Percentiles rank a stretch among this genome's conserved stretches.
Evolutionary conservation across 1,140 invertebrate genomes (phyloP).

Genomic region (Panagrolaimus sp.): DNA sequence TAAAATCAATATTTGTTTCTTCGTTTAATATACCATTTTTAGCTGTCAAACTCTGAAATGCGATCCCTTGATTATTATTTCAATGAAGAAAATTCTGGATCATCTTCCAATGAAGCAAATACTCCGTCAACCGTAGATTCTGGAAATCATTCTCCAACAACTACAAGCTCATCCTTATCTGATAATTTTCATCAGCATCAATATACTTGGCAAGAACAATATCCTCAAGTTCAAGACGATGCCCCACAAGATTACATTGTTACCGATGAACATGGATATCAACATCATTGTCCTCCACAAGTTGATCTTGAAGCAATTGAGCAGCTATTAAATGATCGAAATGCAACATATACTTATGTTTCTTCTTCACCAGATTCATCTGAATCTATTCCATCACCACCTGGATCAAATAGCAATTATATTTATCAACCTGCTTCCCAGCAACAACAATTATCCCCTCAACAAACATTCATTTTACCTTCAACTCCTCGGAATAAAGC

Average conservation of each 20-base stretch:
- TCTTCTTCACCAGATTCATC: too few species aligned
- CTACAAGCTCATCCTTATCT: not conserved
- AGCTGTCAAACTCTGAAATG: too few species aligned
- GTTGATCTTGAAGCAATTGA: constrained; percentile 7
- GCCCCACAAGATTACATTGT: not conserved
- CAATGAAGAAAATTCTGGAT: not conserved
- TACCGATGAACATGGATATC: not conserved
- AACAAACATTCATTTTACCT: too few species aligned
- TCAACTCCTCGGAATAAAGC: too few species aligned
- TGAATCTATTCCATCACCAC: too few species aligned
- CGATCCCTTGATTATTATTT: too few species aligned
- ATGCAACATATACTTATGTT: too few species aligned
- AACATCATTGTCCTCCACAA: not conserved
- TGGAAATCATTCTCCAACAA: constrained; percentile 8
- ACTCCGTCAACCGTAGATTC: not conserved
- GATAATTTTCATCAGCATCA: not conserved
- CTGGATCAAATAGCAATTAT: too few species aligned
- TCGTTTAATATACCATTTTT: too few species aligned
- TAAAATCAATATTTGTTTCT: too few species aligned
- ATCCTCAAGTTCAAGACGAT: not conserved
- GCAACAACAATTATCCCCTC: too few species aligned
- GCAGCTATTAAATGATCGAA: not conserved
- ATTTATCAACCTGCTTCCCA: too few species aligned
- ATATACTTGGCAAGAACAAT: not conserved
- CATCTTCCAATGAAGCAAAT: not conserved